phyloP scores from a whole-genome alignment of 2,797 vertebrate genomes.

The Ptychadena robeensis region DNA sequence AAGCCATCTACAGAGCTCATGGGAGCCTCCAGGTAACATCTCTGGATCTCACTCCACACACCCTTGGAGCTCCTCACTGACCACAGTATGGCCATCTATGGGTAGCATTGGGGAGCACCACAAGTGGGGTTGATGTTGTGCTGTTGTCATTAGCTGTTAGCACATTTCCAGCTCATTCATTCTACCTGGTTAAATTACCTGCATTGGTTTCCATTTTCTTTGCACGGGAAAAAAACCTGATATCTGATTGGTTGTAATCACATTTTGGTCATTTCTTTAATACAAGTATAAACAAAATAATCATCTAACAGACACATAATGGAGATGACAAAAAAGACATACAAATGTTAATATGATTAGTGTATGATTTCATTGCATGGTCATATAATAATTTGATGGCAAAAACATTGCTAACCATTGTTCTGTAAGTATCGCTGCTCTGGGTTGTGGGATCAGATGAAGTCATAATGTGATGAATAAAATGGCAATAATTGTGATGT shows the following conservation, averaged over 20 bases:
- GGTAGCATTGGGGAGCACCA: not conserved
- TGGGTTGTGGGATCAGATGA: too few species aligned
- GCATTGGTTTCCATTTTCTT: not conserved
- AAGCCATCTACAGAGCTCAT: slow-evolving; percentile 15
- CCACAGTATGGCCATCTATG: not conserved
- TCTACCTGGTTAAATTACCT: not conserved
- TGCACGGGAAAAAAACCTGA: not conserved
- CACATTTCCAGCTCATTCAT: not conserved
- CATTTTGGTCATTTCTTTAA: not conserved
- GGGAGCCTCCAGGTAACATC: slow-evolving; percentile 41
- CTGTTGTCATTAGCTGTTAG: not conserved
- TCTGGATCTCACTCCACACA: not conserved
- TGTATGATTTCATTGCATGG: too few species aligned
- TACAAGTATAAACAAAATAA: too few species aligned
- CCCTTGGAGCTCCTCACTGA: not conserved
- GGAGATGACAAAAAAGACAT: too few species aligned
- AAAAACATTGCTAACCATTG: too few species aligned
- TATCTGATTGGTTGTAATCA: not conserved
- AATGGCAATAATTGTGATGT: not conserved
- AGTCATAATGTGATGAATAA: not conserved
- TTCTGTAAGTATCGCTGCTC: too few species aligned
- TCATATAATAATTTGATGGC: too few species aligned
- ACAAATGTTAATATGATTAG: too few species aligned
- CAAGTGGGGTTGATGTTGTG: not conserved
- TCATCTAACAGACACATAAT: not conserved